Evolutionary conservation across 2,888 invertebrate genomes (phyloP), one percentile per base, ranked within the genome.

Genomic region (Daptonema setosum): DNA sequence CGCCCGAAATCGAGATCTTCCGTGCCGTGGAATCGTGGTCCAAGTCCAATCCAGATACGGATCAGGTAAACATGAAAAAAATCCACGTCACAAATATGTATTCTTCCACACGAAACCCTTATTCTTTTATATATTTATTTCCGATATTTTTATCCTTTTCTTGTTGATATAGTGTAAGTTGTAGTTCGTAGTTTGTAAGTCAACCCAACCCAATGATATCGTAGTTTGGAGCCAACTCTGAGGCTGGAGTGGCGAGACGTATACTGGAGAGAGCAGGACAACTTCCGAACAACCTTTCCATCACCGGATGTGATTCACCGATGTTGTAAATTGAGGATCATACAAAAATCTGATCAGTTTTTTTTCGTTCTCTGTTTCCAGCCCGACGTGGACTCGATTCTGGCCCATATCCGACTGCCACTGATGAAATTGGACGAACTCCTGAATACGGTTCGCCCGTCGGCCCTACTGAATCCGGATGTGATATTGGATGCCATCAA

Each of bases 1-100:
- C 88, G 0, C 82, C 84, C 0, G 97, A 97, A 74, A 85, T 87
- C 45, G 84, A 90, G 66, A 91, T 97, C 62, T 97, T 97, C 75
- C 78, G 80, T 65, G 85, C 87, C 0, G 85, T 93, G 0, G 80
- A 81, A 70, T 78, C 77, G 57, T 95, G 93, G 93, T 82, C 83
- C 64, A 80, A 80, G 63, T 79, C 80, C 29, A 88, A 90, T 75
- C 77, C 80, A 58, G 29, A 54, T 22, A 17, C 17, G 53, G 25
- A 17, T 55, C n/a, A n/a, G 50, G 25, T 25, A 26, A 3, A 11
- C 8, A 17, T 8, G 8, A 17, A 17, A 17, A 17, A 35, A 8
- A 35, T 8, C 35, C 35, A 11, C 8, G 17, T 11, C 8, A 35
- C 8, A 35, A 17, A 8, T 8, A 11, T 35, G 8, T 35, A 11